These are phyloP conservation scores for Miniopterus natalensis DNA, from an alignment of 2,113 vertebrate species.

Conservation along the genomic window DNA sequence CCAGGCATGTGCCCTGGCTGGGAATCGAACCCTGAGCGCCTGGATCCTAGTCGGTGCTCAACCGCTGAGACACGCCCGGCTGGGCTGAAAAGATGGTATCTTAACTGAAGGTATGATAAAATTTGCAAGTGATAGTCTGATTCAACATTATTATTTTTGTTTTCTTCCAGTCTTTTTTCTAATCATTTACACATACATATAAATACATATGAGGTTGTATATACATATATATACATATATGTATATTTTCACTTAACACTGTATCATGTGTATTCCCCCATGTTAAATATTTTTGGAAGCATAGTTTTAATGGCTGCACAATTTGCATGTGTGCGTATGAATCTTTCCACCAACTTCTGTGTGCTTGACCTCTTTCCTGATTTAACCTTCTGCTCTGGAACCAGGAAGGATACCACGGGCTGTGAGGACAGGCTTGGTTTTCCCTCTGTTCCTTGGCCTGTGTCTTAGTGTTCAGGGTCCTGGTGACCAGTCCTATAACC, in stretches of 20 bases:
- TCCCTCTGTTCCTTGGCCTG: neutral
- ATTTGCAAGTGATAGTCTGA: neutral
- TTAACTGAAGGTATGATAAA: neutral
- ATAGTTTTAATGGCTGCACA: neutral
- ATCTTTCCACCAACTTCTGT: neutral
- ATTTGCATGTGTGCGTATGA: neutral
- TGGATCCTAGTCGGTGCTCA: no score
- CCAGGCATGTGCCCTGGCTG: no score
- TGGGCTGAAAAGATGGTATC: neutral
- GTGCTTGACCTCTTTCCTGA: neutral
- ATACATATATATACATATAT: neutral
- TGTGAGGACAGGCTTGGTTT: neutral
- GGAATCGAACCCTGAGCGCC: no score
- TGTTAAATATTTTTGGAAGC: slow-evolving; percentile 2
- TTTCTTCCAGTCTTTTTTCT: neutral
- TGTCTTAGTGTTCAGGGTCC: neutral
- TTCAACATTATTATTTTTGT: slow-evolving; percentile 44
- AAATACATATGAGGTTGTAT: neutral
- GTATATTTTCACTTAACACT: slow-evolving; percentile 6
- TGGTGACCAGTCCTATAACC: neutral
- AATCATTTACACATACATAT: neutral
- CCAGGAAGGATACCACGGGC: neutral
- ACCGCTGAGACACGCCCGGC: no score
- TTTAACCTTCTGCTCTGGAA: slow-evolving; percentile 21
- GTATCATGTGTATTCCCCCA: neutral